phyloP scores from a whole-genome alignment of 2,888 invertebrate species.

The Drosophila atroscutellata region DNA sequence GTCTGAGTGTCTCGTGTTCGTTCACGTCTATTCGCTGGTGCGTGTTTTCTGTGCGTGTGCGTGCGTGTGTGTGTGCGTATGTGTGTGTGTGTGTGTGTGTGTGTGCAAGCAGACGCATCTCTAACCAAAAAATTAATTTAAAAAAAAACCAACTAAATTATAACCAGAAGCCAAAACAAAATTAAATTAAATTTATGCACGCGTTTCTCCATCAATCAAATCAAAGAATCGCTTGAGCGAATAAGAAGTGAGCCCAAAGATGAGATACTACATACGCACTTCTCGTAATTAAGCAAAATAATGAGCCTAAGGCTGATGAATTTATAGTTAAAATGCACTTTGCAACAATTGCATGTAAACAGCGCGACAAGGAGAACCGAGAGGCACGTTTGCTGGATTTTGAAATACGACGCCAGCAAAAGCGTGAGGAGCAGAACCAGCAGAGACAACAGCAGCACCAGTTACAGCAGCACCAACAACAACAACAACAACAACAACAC shows the following conservation, averaged over 20 bases:
- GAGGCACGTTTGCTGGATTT: slow-evolving; percentile 85
- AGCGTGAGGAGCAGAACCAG: slow-evolving; percentile 84
- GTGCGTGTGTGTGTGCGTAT: neutral
- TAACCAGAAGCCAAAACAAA: slow-evolving; percentile 20
- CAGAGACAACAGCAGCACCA: slow-evolving; percentile 82
- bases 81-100: slow-evolving; percentile 35
- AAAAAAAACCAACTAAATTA: slow-evolving; percentile 12
- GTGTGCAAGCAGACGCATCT: slow-evolving; percentile 60
- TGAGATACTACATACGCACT: slow-evolving; percentile 46
- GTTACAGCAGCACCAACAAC: slow-evolving; percentile 80
- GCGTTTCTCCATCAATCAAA: slow-evolving; percentile 34
- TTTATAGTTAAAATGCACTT: slow-evolving; percentile 79
- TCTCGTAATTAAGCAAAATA: slow-evolving; percentile 54
- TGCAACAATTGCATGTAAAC: slow-evolving; percentile 82
- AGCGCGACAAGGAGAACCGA: slow-evolving; percentile 85
- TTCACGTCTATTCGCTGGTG: slow-evolving; percentile 7
- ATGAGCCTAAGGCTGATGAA: slow-evolving; percentile 59
- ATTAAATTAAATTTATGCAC: slow-evolving; percentile 28
- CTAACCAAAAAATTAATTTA: slow-evolving; percentile 8
- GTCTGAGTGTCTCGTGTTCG: slow-evolving; percentile 7
- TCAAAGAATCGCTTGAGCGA: slow-evolving; percentile 31
- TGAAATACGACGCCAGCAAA: slow-evolving; percentile 84
- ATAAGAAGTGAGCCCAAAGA: slow-evolving; percentile 37
- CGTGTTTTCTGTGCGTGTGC: neutral
- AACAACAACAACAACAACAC: slow-evolving; percentile 80